A percentile compares a stretch with the other conserved stretches of the same genome.
Conservation (phyloP, 2,888 invertebrate genomes). For the Bhutanitis thaidina region DNA sequence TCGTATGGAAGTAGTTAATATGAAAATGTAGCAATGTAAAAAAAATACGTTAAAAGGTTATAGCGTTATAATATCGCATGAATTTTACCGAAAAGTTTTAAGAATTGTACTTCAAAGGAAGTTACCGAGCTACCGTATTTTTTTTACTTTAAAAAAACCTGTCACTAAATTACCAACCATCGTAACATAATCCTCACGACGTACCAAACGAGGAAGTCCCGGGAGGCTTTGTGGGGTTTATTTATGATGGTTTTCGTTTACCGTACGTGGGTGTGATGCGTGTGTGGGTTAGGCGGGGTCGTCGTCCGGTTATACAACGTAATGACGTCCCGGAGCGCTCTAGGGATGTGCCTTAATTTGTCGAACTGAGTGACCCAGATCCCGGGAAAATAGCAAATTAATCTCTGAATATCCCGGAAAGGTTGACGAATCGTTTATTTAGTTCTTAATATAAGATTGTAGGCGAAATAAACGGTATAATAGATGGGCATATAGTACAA, state of each 20-base stretch:
- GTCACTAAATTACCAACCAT: constrained; percentile 2
- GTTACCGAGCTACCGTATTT: not conserved
- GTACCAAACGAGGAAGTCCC: constrained; percentile 5
- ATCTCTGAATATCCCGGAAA: too few species aligned
- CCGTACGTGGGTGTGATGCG: not conserved
- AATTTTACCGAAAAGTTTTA: not conserved
- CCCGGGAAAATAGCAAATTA: too few species aligned
- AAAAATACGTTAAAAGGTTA: too few species aligned
- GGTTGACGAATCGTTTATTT: too few species aligned
- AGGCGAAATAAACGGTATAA: too few species aligned
- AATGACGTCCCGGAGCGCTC: constrained; percentile 40
- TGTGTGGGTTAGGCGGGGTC: constrained; percentile 31
- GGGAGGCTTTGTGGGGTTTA: not conserved
- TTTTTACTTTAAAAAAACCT: not conserved
- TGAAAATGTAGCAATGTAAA: too few species aligned
- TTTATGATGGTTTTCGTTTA: constrained; percentile 7
- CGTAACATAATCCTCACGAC: constrained; percentile 1
- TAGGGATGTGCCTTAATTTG: constrained; percentile 29
- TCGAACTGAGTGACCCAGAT: too few species aligned
- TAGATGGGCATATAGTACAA: too few species aligned
- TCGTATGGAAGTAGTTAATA: too few species aligned
- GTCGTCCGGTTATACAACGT: constrained; percentile 42
- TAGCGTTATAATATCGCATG: too few species aligned
- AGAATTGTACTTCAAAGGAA: not conserved
- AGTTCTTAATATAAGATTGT: too few species aligned